These are phyloP conservation scores for Aleadryas rufinucha DNA, from an alignment of 2,113 vertebrate genomes.

Conservation along the genomic window DNA sequence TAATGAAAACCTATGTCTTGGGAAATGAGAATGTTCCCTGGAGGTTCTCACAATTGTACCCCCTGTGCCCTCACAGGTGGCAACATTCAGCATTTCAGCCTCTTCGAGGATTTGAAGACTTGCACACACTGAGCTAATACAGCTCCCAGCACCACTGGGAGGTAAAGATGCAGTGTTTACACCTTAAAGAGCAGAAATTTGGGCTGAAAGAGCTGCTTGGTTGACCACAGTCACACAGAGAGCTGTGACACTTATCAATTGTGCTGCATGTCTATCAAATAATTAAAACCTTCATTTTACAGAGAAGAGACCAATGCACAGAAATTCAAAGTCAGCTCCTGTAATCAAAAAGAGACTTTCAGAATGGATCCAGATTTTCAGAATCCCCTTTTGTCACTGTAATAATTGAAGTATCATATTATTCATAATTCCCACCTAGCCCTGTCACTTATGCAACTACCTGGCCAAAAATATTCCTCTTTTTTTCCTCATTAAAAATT, in stretches of 20 bases:
- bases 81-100: background rate
- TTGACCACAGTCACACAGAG: background rate
- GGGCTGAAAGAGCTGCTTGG: background rate
- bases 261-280: accelerated
- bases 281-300: background rate
- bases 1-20: background rate
- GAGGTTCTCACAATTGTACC: background rate
- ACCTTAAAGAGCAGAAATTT: background rate
- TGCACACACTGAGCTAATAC: background rate
- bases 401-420: background rate
- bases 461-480: background rate
- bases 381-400: background rate
- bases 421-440: background rate
- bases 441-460: background rate
- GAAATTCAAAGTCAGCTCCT: background rate
- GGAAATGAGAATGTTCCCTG: background rate
- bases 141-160: background rate
- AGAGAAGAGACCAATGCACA: background rate
- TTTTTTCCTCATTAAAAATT: background rate
- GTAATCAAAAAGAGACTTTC: background rate
- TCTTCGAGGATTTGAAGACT: background rate
- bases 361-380: background rate
- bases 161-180: background rate
- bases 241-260: background rate
- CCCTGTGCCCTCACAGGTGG: no score